Evolutionary conservation across 1,140 invertebrate genomes (phyloP), one percentile per base, ranked within the genome.

Genomic region (Bacillus rossius): DNA sequence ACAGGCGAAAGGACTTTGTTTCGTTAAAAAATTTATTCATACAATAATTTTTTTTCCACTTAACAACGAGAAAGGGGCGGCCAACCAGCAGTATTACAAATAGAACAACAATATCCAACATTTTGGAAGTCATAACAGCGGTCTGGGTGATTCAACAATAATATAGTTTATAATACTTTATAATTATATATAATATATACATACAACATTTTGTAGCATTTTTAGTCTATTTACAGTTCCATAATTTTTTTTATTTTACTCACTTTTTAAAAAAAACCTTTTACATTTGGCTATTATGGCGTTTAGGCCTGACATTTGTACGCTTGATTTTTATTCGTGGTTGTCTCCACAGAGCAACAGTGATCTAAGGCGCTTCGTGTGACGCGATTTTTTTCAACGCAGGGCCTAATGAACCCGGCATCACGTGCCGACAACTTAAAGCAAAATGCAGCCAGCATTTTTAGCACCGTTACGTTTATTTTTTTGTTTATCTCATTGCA

Each of bases 291-390:
- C 52, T 54, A 25, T 19, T 54, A 10, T 41, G 40, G 40, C 52
- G 22, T 54, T 14, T 54, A 40, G 41, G 52, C 23, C 52, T 37
- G 23, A 23, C 37, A 54, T 54, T 54, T 54, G 52, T 54, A 54
- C 52, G 40, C 5, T 54, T 54, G 8, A 34, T 42, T 54, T 54
- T 16, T 42, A 40, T 23, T 3, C 14, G 8, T 17, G 41, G 22
- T 14, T 54, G 14, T 37, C 22, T 16, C 40, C 22, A 38, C 17
- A 40, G 25, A 17, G 29, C 25, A 54, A 54, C 20, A 54, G 22
- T 54, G 23, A 22, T n/a, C 37, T 40, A 54, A 54, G 23, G 48
- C 48, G 4, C 37, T 17, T 25, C 19, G 14, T 26, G 26, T 50
- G 37, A 23, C 48, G 48, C 26, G 37, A 50, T 26, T 50, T 17